Evolutionary conservation across 2,888 invertebrate genomes (phyloP).

Genomic region (Electrophaes corylata): DNA sequence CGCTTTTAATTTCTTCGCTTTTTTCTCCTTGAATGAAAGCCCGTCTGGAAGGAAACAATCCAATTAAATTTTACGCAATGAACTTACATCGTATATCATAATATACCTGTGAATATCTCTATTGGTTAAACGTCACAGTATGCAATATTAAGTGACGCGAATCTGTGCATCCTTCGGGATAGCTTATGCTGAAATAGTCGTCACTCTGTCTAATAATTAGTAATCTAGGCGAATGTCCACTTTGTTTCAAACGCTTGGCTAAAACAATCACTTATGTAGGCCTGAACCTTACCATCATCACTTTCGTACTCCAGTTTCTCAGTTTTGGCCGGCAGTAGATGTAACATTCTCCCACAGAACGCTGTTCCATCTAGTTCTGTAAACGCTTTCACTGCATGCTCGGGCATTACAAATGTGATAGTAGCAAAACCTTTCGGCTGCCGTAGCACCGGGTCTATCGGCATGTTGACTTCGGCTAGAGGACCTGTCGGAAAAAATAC

Average conservation of each 20-base stretch:
- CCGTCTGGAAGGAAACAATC: slow-evolving; percentile 75
- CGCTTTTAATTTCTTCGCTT: slow-evolving; percentile 89
- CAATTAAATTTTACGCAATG: background rate
- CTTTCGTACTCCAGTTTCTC: slow-evolving; percentile 80
- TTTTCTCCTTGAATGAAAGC: slow-evolving; percentile 92
- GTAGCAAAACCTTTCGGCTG: slow-evolving; percentile 97
- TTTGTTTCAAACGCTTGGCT: too few species aligned
- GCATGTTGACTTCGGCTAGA: slow-evolving; percentile 93
- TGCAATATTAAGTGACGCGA: too few species aligned
- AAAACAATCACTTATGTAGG: too few species aligned
- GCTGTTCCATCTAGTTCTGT: slow-evolving; percentile 94
- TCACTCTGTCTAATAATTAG: too few species aligned
- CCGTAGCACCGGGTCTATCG: slow-evolving; percentile 92
- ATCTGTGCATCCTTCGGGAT: too few species aligned
- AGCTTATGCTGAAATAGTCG: too few species aligned
- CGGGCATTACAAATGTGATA: slow-evolving; percentile 96
- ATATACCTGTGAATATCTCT: too few species aligned
- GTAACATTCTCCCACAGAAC: slow-evolving; percentile 96
- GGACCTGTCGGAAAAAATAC: slow-evolving; percentile 84
- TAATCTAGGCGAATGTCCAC: too few species aligned
- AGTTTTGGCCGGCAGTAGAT: slow-evolving; percentile 94
- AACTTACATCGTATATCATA: too few species aligned
- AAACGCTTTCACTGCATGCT: slow-evolving; percentile 96
- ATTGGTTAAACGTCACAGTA: too few species aligned
- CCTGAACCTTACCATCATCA: slow-evolving; percentile 60